Conservation (phyloP, 1,140 invertebrate species). For the Drosophila fuyamai region DNA sequence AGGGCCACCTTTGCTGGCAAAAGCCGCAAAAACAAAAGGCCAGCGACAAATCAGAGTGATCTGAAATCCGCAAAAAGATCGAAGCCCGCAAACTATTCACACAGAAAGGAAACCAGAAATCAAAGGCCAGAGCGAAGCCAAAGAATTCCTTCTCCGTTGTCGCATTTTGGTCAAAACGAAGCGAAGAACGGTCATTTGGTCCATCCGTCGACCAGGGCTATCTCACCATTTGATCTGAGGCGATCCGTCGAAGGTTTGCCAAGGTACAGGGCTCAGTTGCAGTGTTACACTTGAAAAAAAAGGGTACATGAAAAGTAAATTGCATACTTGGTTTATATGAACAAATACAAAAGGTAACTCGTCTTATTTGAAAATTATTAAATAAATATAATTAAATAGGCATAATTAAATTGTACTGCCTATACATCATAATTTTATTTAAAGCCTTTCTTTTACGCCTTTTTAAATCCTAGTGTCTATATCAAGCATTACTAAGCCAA, state of each 20-base stretch:
- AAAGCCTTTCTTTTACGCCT: no score
- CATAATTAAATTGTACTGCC: no score
- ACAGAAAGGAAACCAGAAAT: slow-evolving; percentile 46
- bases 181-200: slow-evolving; percentile 20
- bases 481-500: no score
- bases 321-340: no score
- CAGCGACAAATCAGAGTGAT: slow-evolving; percentile 51
- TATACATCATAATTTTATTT: no score
- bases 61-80: slow-evolving; percentile 9
- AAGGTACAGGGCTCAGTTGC: slow-evolving; percentile 3
- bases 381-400: no score
- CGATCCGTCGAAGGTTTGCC: slow-evolving; percentile 61
- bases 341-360: no score
- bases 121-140: slow-evolving; percentile 57
- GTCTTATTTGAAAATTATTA: no score
- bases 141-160: slow-evolving; percentile 60
- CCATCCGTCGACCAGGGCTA: slow-evolving; percentile 42
- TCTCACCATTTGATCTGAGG: slow-evolving; percentile 70
- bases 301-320: fast-evolving
- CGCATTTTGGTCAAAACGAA: slow-evolving; percentile 59
- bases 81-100: slow-evolving; percentile 57
- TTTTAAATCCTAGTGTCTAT: no score
- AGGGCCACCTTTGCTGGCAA: slow-evolving; percentile 45
- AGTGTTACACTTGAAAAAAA: slow-evolving; percentile 11
- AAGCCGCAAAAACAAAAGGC: slow-evolving; percentile 54